These are phyloP conservation scores for Globodera rostochiensis DNA, from an alignment of 1,140 invertebrate genomes.

Conservation along the genomic window DNA sequence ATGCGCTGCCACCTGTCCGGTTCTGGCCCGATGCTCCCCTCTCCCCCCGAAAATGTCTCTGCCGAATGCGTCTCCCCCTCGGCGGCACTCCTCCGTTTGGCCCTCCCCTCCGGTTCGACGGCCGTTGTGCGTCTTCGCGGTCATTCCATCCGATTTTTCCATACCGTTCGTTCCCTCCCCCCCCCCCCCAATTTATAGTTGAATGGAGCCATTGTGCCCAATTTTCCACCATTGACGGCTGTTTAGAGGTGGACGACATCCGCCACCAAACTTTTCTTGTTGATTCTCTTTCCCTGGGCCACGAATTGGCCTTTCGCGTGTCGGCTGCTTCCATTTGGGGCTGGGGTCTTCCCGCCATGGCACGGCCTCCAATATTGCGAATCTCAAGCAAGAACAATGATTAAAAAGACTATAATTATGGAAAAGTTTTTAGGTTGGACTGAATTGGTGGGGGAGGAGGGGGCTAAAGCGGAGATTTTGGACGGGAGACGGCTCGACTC, in stretches of 20 bases:
- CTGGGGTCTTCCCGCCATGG: slow-evolving; percentile 30
- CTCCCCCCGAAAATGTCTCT: slow-evolving; percentile 32
- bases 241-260: slow-evolving; percentile 36
- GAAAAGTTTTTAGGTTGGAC: slow-evolving; percentile 35
- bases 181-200: slow-evolving; percentile 29
- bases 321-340: slow-evolving; percentile 40
- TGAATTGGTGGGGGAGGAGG: slow-evolving; percentile 25
- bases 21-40: slow-evolving; percentile 13
- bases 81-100: background rate
- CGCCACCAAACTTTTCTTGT: slow-evolving; percentile 26
- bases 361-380: slow-evolving; percentile 23
- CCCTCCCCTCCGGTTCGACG: slow-evolving; percentile 24
- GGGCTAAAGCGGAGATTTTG: background rate
- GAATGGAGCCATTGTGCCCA: slow-evolving; percentile 39
- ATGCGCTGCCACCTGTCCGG: slow-evolving; percentile 32
- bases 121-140: slow-evolving; percentile 8
- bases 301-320: slow-evolving; percentile 42
- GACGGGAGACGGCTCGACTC: slow-evolving; percentile 11
- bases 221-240: slow-evolving; percentile 36
- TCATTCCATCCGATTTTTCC: background rate
- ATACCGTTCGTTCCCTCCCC: background rate
- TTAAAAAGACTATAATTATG: background rate
- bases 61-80: slow-evolving; percentile 8
- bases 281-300: slow-evolving; percentile 32
- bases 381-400: slow-evolving; percentile 36